Evolutionary conservation across 1,140 invertebrate genomes (phyloP), one percentile per base, ranked within the genome.

Genomic region (Drosophila triauraria): DNA sequence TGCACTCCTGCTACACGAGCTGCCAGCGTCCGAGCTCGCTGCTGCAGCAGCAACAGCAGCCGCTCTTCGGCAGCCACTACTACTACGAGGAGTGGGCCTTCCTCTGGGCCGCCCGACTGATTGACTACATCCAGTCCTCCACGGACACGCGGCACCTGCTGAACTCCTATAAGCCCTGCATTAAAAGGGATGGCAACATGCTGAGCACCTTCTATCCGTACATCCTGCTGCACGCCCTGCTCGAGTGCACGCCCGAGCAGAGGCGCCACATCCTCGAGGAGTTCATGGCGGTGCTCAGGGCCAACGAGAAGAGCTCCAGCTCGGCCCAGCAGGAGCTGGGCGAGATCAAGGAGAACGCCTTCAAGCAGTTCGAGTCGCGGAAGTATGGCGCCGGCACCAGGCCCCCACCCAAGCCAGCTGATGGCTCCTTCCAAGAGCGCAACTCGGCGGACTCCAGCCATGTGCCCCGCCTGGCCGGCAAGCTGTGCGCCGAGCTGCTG

Each of bases 51-150:
- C 95, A 95, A 0, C 91, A 93, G 43, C 94, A 94, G 90, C 95
- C 95, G 1, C 91, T 96, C 27, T 95, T 95, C 88, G 95, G 96
- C 30, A 96, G 95, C 5, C 93, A 94, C 61, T 93, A 86, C 15
- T 95, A 94, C 27, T 96, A 96, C 79, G 94, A 95, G 77, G 94
- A 94, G 72, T 97, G 96, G 96, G 94, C 96, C n/a, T 95, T 95
- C 74, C 94, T 95, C 71, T 96, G 95, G 95, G 94, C 95, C 0
- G 93, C 92, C n/a, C 94, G 94, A 42, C 76, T 96, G 3, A 94
- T 96, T 30, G 93, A 94, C 0, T 92, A 94, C 10, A 93, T 96
- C 23, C 93, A 94, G 17, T 93, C 93, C 0, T 93, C 94, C 13
- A 93, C 94, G 27, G 93, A 93, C 27, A 94, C 94, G 17, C 93